These are phyloP conservation scores for Heterodera filipjevi DNA, from an alignment of 2,888 invertebrate genomes.

Conservation along the genomic window DNA sequence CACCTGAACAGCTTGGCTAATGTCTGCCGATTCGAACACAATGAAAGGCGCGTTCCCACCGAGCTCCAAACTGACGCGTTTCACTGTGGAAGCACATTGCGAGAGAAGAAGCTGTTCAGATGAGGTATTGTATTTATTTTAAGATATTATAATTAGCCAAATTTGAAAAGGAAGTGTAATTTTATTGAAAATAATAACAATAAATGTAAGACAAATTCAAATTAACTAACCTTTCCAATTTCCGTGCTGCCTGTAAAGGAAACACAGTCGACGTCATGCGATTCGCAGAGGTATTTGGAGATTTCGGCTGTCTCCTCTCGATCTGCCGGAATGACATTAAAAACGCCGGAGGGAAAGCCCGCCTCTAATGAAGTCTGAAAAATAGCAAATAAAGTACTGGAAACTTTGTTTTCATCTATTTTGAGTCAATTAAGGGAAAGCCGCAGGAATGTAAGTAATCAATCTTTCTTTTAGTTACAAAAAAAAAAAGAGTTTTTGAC, in stretches of 20 bases:
- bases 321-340: conserved; percentile 82
- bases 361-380: conserved; percentile 79
- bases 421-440: too few relatives aligned
- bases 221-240: conserved; percentile 78
- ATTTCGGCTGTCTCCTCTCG: conserved; percentile 78
- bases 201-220: too few relatives aligned
- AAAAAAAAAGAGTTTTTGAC: too few relatives aligned
- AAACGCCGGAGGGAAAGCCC: conserved; percentile 85
- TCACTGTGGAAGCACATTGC: conserved; percentile 84
- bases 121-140: too few relatives aligned
- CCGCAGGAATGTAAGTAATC: too few relatives aligned
- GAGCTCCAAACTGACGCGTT: conserved; percentile 87
- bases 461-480: too few relatives aligned
- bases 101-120: conserved; percentile 72
- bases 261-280: conserved; percentile 81
- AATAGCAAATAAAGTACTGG: too few relatives aligned
- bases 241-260: conserved; percentile 92
- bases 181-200: too few relatives aligned
- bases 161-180: too few relatives aligned
- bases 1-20: conserved; percentile 78
- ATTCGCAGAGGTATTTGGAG: conserved; percentile 83
- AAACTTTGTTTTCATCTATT: too few relatives aligned
- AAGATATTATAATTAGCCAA: too few relatives aligned
- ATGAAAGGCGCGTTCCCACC: conserved; percentile 99
- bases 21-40: conserved; percentile 87